Evolutionary conservation across 2,888 invertebrate genomes (phyloP).

Genomic region (Phorcus lineatus): DNA sequence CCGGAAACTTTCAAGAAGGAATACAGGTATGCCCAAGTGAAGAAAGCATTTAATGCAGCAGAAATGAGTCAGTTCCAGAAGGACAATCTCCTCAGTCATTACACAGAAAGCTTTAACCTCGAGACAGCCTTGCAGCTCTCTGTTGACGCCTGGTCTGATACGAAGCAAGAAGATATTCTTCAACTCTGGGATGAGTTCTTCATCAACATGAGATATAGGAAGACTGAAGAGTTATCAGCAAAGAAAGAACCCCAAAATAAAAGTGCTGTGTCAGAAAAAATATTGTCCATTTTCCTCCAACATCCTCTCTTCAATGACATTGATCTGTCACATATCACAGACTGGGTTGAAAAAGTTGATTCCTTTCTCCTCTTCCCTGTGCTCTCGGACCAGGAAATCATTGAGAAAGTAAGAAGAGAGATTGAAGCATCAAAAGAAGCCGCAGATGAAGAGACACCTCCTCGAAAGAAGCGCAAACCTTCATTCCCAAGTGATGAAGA

Average conservation of each 20-base stretch:
- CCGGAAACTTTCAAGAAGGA: conserved; percentile 14
- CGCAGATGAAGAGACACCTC: background rate
- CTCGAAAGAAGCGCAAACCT: background rate
- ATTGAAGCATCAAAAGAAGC: background rate
- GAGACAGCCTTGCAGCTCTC: background rate
- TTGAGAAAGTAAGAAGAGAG: background rate
- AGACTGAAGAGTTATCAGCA: background rate
- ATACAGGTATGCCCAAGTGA: background rate
- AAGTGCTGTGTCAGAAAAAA: background rate
- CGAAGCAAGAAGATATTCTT: background rate
- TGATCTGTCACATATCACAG: background rate
- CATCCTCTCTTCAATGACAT: background rate
- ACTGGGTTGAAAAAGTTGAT: conserved; percentile 16
- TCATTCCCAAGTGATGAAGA: background rate
- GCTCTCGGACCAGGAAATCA: background rate
- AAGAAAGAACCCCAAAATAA: background rate
- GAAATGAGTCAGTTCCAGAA: background rate
- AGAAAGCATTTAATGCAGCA: background rate
- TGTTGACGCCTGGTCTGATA: background rate
- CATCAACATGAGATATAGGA: background rate
- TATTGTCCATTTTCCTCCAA: background rate
- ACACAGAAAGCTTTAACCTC: background rate
- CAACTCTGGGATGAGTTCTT: background rate
- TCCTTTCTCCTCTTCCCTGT: background rate
- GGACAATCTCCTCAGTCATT: background rate